These are phyloP conservation scores for Amyelois transitella DNA, from an alignment of 1,140 invertebrate species.

Conservation along the genomic window DNA sequence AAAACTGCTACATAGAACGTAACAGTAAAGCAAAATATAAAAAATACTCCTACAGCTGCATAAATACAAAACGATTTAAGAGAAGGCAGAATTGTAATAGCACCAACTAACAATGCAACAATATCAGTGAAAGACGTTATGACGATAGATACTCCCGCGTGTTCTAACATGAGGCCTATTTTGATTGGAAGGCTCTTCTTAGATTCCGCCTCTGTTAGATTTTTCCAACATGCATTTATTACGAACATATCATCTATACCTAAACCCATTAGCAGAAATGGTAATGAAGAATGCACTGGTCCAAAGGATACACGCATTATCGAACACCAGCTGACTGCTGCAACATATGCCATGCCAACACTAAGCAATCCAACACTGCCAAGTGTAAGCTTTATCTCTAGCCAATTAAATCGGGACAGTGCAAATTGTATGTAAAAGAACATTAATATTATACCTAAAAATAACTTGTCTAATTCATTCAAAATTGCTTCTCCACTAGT, in stretches of 20 bases:
- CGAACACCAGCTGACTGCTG: conserved; percentile 84
- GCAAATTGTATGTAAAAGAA: conserved; percentile 83
- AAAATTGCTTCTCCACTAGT: conserved; percentile 80
- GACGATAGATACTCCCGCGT: conserved; percentile 88
- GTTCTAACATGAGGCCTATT: conserved; percentile 81
- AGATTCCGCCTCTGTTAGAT: conserved; percentile 71
- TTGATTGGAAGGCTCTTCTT: conserved; percentile 75
- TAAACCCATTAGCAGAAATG: conserved; percentile 87
- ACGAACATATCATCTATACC: conserved; percentile 90
- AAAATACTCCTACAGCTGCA: conserved; percentile 81
- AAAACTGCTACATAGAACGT: conserved; percentile 88
- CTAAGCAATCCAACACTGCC: conserved; percentile 81
- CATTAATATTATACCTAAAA: conserved; percentile 81
- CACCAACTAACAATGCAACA: conserved; percentile 83
- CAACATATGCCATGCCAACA: conserved; percentile 85
- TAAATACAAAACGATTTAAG: conserved; percentile 86
- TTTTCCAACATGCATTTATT: conserved; percentile 84
- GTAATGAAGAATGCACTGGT: conserved; percentile 87
- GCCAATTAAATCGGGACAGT: conserved; percentile 83
- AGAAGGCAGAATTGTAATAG: conserved; percentile 83
- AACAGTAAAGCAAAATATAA: conserved; percentile 83
- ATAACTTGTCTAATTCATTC: conserved; percentile 82
- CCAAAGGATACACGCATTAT: conserved; percentile 83
- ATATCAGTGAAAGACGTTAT: conserved; percentile 90
- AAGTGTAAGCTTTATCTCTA: conserved; percentile 82